These are phyloP conservation scores for Alexandromys fortis DNA, from an alignment of 2,113 vertebrate species.

Conservation along the genomic window DNA sequence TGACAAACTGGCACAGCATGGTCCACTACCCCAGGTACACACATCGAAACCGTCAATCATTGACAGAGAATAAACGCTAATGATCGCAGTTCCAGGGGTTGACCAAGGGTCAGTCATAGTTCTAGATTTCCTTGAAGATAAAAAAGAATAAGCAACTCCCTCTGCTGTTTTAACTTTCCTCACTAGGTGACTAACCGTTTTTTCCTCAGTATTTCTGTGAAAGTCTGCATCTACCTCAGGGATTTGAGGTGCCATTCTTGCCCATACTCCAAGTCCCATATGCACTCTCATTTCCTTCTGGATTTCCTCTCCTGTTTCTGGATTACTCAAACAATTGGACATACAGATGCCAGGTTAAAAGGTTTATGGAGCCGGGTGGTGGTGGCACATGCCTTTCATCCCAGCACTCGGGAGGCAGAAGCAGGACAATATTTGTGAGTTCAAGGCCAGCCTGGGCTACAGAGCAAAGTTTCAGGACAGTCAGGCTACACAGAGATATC, in stretches of 20 bases:
- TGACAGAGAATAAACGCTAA: background rate
- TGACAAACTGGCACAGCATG: conserved; percentile 5
- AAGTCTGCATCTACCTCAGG: background rate
- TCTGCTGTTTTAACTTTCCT: background rate
- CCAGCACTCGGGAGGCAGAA: too few relatives aligned
- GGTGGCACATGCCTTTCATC: too few relatives aligned
- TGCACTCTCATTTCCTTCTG: background rate
- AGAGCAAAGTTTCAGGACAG: background rate
- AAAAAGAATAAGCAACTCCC: background rate
- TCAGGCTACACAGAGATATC: too few relatives aligned
- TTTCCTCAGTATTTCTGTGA: background rate
- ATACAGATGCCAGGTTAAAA: background rate
- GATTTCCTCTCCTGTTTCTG: conserved; percentile 6
- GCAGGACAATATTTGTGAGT: too few relatives aligned
- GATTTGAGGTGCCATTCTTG: background rate
- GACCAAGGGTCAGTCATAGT: background rate
- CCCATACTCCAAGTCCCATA: background rate
- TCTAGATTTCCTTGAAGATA: conserved; percentile 44
- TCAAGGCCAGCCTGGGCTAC: too few relatives aligned
- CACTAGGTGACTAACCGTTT: background rate
- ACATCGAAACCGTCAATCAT: conserved; percentile 4
- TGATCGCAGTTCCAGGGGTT: background rate
- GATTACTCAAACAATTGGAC: background rate
- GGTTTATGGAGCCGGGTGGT: background rate
- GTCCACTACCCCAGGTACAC: conserved; percentile 22